Evolutionary conservation across 2,888 invertebrate genomes (phyloP), one percentile per base, ranked within the genome.

Genomic region (Chrysomela aeneicollis): DNA sequence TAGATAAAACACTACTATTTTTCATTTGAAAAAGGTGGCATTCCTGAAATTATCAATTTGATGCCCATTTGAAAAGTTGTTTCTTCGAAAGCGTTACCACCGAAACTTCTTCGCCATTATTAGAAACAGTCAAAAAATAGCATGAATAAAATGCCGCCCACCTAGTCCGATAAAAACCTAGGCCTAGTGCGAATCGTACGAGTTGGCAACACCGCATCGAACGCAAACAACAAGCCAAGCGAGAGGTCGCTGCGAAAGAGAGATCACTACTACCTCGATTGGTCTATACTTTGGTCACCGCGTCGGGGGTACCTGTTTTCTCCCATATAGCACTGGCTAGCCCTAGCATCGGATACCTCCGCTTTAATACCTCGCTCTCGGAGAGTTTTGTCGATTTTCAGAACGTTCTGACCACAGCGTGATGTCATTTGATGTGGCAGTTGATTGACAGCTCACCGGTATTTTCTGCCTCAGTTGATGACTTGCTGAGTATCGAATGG

Each of bases 221-320:
- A 15, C 42, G 42, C 42, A 42, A 42, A 42, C 42, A 42, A 15
- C 42, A 15, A 42, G 42, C 15, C 15, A 15, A 42, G 42, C 42
- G 42, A 42, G 42, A 42, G 42, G 42, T 15, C 42, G 42, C 8
- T 15, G 77, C 76, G 74, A 77, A 82, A 81, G 80, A 80, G 71
- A 71, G 74, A 71, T 68, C 73, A 71, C 77, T 76, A 76, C 76
- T 74, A 76, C 81, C 79, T 82, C 80, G 76, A 80, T 81, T 78
- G 74, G 79, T 81, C 78, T 79, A 81, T 79, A 82, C 78, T 73
- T 68, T 72, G 63, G 74, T 79, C 81, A 79, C 74, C 74, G 77
- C 78, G 82, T 81, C 80, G 75, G 73, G 79, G 69, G 63, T 62
- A 66, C 66, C 66, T 66, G 66, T 66, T 66, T 66, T 59, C 73